These are phyloP conservation scores for Caenorhabditis afra DNA, from an alignment of 2,888 invertebrate species.

Conservation along the genomic window DNA sequence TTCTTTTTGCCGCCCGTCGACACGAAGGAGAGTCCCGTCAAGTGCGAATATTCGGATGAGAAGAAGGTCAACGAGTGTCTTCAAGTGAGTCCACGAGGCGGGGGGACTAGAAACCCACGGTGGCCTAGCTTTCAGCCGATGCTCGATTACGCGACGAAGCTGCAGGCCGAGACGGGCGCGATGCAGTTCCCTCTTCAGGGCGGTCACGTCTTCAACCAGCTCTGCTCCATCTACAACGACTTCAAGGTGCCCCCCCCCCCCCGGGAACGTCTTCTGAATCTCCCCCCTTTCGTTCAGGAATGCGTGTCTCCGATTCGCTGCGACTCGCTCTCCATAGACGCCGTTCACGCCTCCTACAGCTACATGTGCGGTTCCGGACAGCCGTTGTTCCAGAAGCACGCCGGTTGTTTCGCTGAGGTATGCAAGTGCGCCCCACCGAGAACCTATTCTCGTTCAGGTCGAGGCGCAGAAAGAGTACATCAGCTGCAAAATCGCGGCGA, in stretches of 20 bases:
- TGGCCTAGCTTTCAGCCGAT: constrained; percentile 77
- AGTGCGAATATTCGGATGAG: constrained; percentile 69
- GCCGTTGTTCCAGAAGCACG: constrained; percentile 77
- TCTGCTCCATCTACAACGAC: constrained; percentile 74
- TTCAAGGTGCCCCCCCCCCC: constrained; percentile 65
- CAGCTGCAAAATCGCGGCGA: constrained; percentile 76
- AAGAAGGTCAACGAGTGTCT: constrained; percentile 69
- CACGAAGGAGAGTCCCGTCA: constrained; percentile 46
- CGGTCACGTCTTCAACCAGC: constrained; percentile 74
- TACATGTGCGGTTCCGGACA: constrained; percentile 79
- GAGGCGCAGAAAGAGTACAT: constrained; percentile 76
- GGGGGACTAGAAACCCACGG: too few species aligned
- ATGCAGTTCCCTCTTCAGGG: constrained; percentile 77
- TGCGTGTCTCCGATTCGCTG: constrained; percentile 72
- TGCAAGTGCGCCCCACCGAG: constrained; percentile 18
- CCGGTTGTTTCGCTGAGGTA: constrained; percentile 78
- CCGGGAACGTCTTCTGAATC: neutral
- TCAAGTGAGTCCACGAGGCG: constrained; percentile 67
- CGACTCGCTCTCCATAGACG: constrained; percentile 75
- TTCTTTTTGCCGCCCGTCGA: constrained; percentile 27
- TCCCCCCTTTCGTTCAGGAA: constrained; percentile 58
- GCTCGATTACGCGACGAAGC: constrained; percentile 74
- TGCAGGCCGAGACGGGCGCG: constrained; percentile 74
- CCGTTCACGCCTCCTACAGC: constrained; percentile 79
- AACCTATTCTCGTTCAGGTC: constrained; percentile 64